These are phyloP conservation scores for Python bivittatus DNA, from an alignment of 2,113 vertebrate genomes.

Conservation along the genomic window DNA sequence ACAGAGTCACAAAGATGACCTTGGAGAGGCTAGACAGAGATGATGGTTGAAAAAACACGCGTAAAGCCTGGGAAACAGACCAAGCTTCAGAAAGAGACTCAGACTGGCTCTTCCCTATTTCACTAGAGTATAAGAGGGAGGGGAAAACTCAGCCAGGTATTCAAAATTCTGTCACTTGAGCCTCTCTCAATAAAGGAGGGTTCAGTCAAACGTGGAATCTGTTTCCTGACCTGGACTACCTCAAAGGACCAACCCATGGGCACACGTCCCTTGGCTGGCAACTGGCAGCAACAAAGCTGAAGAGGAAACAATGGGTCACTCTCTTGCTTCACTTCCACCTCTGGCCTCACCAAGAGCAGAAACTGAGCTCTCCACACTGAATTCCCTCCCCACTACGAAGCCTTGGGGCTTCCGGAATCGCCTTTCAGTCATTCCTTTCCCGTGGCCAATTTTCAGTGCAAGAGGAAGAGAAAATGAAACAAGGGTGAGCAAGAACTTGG, in stretches of 20 bases:
- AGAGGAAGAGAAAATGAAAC: background rate
- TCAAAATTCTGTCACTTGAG: background rate
- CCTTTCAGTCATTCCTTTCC: background rate
- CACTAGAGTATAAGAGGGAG: background rate
- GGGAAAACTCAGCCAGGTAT: background rate
- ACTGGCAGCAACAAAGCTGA: background rate
- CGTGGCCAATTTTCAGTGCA: background rate
- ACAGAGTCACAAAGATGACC: background rate
- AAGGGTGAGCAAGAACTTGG: background rate
- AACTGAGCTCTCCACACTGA: background rate
- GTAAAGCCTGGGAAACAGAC: background rate
- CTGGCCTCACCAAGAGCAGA: background rate
- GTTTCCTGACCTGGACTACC: background rate
- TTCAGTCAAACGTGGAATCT: background rate
- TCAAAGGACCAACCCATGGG: background rate
- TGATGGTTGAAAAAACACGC: background rate
- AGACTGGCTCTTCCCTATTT: background rate
- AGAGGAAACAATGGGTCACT: background rate
- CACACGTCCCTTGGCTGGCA: background rate
- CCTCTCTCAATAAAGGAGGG: background rate
- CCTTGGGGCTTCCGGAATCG: background rate
- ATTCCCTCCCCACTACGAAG: no score
- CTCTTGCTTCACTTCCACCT: background rate
- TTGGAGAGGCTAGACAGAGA: background rate
- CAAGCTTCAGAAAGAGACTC: no score